These are phyloP conservation scores for Pseudolycoriella hygida DNA, from an alignment of 2,888 invertebrate genomes.

Conservation along the genomic window DNA sequence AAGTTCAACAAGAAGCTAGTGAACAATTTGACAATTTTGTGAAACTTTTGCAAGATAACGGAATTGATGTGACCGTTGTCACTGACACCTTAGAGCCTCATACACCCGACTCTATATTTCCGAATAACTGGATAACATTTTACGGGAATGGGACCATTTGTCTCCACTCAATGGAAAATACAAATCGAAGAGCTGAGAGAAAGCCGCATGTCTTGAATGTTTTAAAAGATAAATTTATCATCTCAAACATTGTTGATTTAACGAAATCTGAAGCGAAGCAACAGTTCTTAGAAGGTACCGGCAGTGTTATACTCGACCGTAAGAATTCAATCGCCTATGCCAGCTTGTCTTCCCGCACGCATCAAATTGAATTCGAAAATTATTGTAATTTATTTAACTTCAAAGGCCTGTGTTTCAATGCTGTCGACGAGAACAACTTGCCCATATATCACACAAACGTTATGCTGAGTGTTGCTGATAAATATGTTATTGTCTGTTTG, in stretches of 20 bases:
- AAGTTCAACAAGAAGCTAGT: background rate
- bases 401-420: background rate
- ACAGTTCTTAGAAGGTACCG: slow-evolving; percentile 3
- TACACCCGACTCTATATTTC: slow-evolving; percentile 2
- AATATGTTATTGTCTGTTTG: background rate
- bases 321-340: slow-evolving; percentile 1
- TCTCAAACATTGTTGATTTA: background rate
- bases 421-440: background rate
- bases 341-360: background rate
- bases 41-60: background rate
- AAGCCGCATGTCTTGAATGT: background rate
- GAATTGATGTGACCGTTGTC: background rate
- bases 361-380: background rate
- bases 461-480: slow-evolving; percentile 1
- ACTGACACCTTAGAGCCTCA: slow-evolving; percentile 2
- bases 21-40: background rate
- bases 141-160: background rate
- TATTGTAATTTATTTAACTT: background rate
- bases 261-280: background rate
- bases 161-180: background rate
- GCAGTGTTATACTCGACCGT: slow-evolving; percentile 2
- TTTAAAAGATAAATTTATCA: background rate
- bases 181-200: background rate
- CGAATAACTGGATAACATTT: slow-evolving; percentile 3
- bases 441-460: slow-evolving; percentile 3